These are phyloP conservation scores for Tipula lateralis DNA, from an alignment of 2,888 invertebrate species.

Conservation along the genomic window DNA sequence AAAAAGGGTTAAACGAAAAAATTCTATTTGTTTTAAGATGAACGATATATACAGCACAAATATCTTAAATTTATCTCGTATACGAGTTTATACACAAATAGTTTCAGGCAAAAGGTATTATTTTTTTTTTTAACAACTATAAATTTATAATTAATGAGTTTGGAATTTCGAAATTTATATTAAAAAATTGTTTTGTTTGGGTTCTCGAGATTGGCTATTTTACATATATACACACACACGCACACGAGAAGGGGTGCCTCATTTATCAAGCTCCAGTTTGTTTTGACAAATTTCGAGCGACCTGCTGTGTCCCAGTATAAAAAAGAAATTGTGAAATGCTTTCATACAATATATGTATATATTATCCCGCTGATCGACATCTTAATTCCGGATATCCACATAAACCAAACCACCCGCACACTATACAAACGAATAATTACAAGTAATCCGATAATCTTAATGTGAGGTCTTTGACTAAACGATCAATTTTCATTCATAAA, in stretches of 20 bases:
- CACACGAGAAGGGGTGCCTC: background rate
- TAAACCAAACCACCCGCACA: background rate
- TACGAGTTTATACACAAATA: background rate
- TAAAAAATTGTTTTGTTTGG: background rate
- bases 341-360: background rate
- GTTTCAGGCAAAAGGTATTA: background rate
- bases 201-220: background rate
- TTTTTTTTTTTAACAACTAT: no score
- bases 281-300: background rate
- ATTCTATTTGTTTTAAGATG: conserved; percentile 4
- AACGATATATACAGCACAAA: background rate
- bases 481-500: conserved; percentile 5
- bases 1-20: conserved; percentile 15
- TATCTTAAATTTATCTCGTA: background rate
- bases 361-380: background rate
- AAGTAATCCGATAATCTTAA: background rate
- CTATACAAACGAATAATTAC: background rate
- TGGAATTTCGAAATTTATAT: background rate
- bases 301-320: background rate
- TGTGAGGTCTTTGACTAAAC: conserved; percentile 13
- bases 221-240: background rate
- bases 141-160: conserved; percentile 24
- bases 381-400: background rate
- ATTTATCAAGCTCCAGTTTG: conserved; percentile 11
- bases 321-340: background rate